Conservation (phyloP, 2,797 vertebrate species). For the Falco concolor region DNA sequence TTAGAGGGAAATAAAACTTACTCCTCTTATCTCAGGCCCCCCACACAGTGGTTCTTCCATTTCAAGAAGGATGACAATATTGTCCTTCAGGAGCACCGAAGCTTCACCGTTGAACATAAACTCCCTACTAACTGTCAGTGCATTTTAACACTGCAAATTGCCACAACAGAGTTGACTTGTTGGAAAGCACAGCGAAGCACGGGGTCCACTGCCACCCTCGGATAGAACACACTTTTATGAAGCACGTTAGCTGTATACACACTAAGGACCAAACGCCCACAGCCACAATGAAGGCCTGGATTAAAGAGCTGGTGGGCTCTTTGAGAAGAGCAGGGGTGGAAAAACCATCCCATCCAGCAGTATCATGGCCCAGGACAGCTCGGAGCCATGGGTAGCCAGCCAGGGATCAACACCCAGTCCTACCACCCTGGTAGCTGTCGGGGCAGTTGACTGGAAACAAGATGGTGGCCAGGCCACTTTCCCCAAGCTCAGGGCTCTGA, state of each 20-base stretch:
- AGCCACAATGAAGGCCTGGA: not conserved
- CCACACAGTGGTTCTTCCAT: not conserved
- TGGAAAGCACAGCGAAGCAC: not conserved
- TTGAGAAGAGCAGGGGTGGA: not conserved
- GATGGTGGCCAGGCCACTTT: not conserved
- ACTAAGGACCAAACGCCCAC: not conserved
- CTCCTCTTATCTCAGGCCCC: not conserved
- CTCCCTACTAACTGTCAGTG: not conserved
- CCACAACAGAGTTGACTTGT: not conserved
- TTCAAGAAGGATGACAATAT: not conserved
- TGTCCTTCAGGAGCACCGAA: not conserved
- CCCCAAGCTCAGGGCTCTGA: not conserved
- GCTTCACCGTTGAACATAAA: not conserved
- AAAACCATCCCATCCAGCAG: not conserved
- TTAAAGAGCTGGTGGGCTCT: not conserved
- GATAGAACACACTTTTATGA: not conserved
- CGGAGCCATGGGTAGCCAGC: accelerated
- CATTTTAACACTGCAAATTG: accelerated
- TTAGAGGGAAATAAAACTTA: not conserved
- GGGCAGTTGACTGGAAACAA: not conserved
- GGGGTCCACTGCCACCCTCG: not conserved
- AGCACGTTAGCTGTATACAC: accelerated
- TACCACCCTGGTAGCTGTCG: not conserved
- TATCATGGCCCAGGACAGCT: not conserved
- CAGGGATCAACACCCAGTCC: not conserved